Base-by-base conservation (phyloP, 2,888 invertebrate species). In the Sarcophaga rosellei region DNA sequence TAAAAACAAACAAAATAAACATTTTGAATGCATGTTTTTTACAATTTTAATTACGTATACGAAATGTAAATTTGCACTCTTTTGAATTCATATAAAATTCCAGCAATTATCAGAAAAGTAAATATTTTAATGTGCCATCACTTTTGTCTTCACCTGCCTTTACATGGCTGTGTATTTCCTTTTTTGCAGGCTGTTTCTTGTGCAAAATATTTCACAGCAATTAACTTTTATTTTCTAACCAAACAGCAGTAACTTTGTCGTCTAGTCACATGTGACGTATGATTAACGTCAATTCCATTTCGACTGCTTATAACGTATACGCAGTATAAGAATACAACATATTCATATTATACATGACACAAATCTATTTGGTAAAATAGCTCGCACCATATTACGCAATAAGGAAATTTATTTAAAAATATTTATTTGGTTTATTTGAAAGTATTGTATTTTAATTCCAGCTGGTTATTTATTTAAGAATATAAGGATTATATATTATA, bases 221-320 rank as follows among this genome's bases (percentile, higher is more conserved):
- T 70, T 47, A 47, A 47, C 47, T 70, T 69, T 69, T 12, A 3
- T 6, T 78, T 35, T 5, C 8, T 57, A 35, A 35, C 17, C 17
- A 53, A 53, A 17, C 17, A 17, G 17, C 53, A 53, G 53, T 15
- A 15, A 17, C 17, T 23, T 17, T 23, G 8, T 25, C n/a, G 59
- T 72, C 0, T 68, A 81, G 68, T 23, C 72, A 53, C 53, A 57
- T n/a, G 61, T 44, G 70, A 53, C 84, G 84, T 80, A 80, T 84
- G 80, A 76, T 84, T 66, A 72, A 84, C 77, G 44, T 15, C 10
- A 53, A 57, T 21, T 35, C 15, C 3, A n/a, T 74, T 53, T 77
- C 44, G 62, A 17, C 23, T 17, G 35, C 15, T 65, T n/a, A 35
- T 35, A 35, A 35, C 8, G 35, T 35, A 84, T 84, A 72, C 76